Base-by-base conservation (phyloP, 2,888 invertebrate species). In the Drosophila ezoana region DNA sequence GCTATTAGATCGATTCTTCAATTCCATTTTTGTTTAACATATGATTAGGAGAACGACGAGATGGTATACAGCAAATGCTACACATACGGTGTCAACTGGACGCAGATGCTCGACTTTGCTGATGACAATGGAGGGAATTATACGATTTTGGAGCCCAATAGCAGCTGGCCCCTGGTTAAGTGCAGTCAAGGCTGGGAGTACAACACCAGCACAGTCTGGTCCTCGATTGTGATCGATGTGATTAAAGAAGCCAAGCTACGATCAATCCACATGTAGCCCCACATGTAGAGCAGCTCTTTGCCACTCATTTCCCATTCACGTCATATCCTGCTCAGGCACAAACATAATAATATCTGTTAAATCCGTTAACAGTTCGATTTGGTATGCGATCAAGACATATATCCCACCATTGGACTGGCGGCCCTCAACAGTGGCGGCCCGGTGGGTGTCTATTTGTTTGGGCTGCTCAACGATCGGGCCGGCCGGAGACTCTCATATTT, bases 341-440 rank as follows among this genome's bases (percentile, higher is more conserved):
- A 13, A 18, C 13, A 32, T 14, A 38, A 10, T 59, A 45, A 9
- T 28, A 13, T 32, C 37, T 28, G 28, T 9, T 44, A 5, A 40
- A 52, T 23, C 35, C 35, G 45, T 56, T 65, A 28, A 58, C 76
- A 83, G 98, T 98, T 97, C 92, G 95, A 97, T 93, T 93, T 98
- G 88, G 98, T 98, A 47, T 98, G 98, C 91, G 96, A 96, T 61
- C 94, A 95, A 79, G 95, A 96, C 72, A 96, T 97, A 80, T 97
- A 97, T 92, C 97, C 98, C 3, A 97, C 97, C 0, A 94, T 98
- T 58, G 97, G 97, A 8, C 93, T 98, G 78, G 96, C 96, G 1
- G 96, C 97, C 4, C 93, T 98, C 58, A 98, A 98, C 90, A 93
- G 96, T 37, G 98, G 98, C 48, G 97, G 97, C 11, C 97, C 98